Base-by-base conservation (phyloP, 1,140 invertebrate species). In the Pomacea maculata region DNA sequence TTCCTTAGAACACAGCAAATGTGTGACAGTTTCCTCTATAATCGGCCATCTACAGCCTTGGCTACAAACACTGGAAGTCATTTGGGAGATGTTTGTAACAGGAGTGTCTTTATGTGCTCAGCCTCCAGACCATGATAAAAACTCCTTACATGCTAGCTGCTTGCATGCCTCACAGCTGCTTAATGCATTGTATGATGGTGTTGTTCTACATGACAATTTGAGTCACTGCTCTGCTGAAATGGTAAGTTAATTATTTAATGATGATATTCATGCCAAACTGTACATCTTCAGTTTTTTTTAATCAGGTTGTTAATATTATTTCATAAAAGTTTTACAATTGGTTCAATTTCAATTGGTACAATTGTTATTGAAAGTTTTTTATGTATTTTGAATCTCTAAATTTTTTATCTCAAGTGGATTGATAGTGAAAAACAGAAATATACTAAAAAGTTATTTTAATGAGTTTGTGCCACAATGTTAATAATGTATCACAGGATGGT, bases 161-260 rank as follows among this genome's bases (percentile, higher is more conserved):
- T 78, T 83, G 79, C 85, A 84, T 79, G 83, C 85, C 0, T 87
- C 86, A 4, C 79, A 81, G 72, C 84, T 89, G 21, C 86, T 89
- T 6, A 85, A 83, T 70, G 83, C 85, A 15, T 71, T 89, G 78
- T 88, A 86, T 71, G 79, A 89, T 15, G 81, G 79, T 6, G 65
- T 86, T 11, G 61, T 83, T 8, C 80, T 84, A 45, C 81, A 82
- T 64, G 85, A 86, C 67, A 84, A 80, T 25, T 63, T 83, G 25
- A 78, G 82, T 17, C 73, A 83, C 12, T 72, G 71, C 25, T 67
- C 78, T 0, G 73, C 79, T 57, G 80, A 84, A 34, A 67, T 82
- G 68, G 84, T 85, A 77, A 85, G 83, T 75, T 65, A 6, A 12
- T 34, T 65, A 19, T 19, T 65, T 45, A 4, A 45, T 45, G 2